Base-by-base conservation (phyloP, 2,113 vertebrate species). In the Synchiropus splendidus region DNA sequence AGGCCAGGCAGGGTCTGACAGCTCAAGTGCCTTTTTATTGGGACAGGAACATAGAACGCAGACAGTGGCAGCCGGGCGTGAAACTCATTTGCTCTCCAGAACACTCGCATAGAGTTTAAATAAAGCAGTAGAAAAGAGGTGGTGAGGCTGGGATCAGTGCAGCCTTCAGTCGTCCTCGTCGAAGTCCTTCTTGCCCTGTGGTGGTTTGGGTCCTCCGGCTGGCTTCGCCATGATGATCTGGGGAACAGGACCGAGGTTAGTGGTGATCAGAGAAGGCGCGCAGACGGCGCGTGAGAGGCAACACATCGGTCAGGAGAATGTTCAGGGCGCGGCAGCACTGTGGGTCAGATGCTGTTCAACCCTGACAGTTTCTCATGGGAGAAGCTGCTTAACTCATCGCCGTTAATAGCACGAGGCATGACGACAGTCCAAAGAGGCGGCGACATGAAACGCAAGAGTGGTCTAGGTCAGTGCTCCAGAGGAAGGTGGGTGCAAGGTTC, bases 171-270 rank as follows among this genome's bases (percentile, higher is more conserved):
- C 95, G 18, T 99, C 95, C n/a, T 96, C 91, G 18, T 99, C 94
- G 74, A 94, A 95, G 64, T 96, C 89, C 47, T 94, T 96, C 77
- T 85, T 97, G 58, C 87, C 90, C 60, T 88, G 86, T 2, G 95
- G 95, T 70, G 95, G 75, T 82, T 90, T 99, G 34, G 94, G 95
- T 38, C 95, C 95, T 53, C 95, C 95, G 39, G 92, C 89, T 68
- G 91, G 91, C 80, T 92, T 98, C 58, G 95, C 94, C 95, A 98
- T 99, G 64, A 98, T 99, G 51, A 99, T 99, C 95, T 98, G 38
- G 43, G 18, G 43, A 14, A 0, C 42, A 14, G 54, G 1, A 42
- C 5, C 37, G 13, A 27, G 60, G 12, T 32, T 9, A 35, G 34
- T 35, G 8, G 8, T 5, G 21, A 8, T 5, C 4, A 44, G 16